phyloP scores from a whole-genome alignment of 2,113 vertebrate genomes.

The Balaeniceps rex region DNA sequence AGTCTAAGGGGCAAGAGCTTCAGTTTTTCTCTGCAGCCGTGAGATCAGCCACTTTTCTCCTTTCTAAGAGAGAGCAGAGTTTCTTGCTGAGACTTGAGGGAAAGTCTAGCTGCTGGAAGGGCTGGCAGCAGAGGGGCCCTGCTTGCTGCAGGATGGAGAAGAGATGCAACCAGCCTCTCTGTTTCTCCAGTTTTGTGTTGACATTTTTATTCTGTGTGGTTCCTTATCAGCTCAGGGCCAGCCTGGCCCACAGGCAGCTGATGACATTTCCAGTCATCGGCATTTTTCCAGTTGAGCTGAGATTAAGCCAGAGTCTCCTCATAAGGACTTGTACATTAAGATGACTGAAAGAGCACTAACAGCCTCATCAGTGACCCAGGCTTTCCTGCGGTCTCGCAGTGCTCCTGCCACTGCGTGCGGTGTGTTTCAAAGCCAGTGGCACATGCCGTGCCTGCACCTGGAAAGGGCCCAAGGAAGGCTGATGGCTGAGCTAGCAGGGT shows the following conservation, averaged over 20 bases:
- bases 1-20: not conserved
- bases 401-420: not conserved
- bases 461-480: not conserved
- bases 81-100: not conserved
- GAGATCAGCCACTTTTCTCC: not conserved
- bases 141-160: not conserved
- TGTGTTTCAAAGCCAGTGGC: not conserved
- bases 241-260: constrained; percentile 36
- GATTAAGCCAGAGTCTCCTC: not conserved
- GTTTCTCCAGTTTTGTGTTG: constrained; percentile 6
- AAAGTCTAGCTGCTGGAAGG: not conserved
- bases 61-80: not conserved
- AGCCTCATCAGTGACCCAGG: not conserved
- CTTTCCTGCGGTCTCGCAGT: not conserved
- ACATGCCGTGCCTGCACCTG: not conserved
- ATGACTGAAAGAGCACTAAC: not conserved
- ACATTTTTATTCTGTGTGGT: constrained; percentile 4
- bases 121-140: not conserved
- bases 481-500: not conserved
- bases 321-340: not conserved
- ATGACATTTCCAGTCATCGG: not conserved
- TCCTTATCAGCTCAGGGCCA: constrained; percentile 47
- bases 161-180: not conserved
- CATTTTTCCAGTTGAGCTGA: constrained; percentile 11
- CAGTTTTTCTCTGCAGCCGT: not conserved